Conservation (phyloP, 2,113 vertebrate genomes). For the Chionodraco myersi region DNA sequence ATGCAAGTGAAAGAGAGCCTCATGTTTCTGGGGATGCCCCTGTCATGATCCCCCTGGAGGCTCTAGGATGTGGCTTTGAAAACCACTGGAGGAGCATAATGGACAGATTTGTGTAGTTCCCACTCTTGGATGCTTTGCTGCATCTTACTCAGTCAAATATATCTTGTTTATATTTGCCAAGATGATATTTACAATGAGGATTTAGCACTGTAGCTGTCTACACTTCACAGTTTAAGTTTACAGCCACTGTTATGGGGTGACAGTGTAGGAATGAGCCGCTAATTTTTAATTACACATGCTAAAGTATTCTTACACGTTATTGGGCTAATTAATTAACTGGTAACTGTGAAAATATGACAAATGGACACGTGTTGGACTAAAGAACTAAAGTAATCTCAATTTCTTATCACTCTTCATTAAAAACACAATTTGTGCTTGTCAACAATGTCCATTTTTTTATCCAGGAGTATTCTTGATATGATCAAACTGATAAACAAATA, state of each 20-base stretch:
- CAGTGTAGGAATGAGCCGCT: slow-evolving; percentile 55
- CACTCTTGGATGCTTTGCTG: neutral
- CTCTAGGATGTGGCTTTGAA: slow-evolving; percentile 28
- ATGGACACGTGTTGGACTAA: slow-evolving; percentile 33
- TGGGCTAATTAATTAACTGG: slow-evolving; percentile 60
- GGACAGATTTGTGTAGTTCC: neutral
- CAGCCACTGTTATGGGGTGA: slow-evolving; percentile 18
- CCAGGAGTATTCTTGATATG: neutral
- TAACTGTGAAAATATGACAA: slow-evolving; percentile 41
- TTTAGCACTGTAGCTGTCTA: neutral
- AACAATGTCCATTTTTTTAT: neutral
- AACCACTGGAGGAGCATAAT: slow-evolving; percentile 9
- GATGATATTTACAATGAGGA: neutral
- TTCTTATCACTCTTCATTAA: slow-evolving; percentile 32
- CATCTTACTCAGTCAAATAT: neutral
- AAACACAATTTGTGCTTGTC: slow-evolving; percentile 15
- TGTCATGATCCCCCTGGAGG: neutral
- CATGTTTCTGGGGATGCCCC: slow-evolving; percentile 23
- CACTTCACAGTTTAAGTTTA: slow-evolving; percentile 20
- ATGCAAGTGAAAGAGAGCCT: slow-evolving; percentile 10
- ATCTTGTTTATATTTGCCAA: neutral
- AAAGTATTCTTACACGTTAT: slow-evolving; percentile 60
- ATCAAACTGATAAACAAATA: neutral
- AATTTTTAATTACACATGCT: slow-evolving; percentile 72
- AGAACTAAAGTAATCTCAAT: neutral